These are phyloP conservation scores for Scelioninae gen. 1 DNA, from an alignment of 2,888 invertebrate genomes.

Conservation along the genomic window DNA sequence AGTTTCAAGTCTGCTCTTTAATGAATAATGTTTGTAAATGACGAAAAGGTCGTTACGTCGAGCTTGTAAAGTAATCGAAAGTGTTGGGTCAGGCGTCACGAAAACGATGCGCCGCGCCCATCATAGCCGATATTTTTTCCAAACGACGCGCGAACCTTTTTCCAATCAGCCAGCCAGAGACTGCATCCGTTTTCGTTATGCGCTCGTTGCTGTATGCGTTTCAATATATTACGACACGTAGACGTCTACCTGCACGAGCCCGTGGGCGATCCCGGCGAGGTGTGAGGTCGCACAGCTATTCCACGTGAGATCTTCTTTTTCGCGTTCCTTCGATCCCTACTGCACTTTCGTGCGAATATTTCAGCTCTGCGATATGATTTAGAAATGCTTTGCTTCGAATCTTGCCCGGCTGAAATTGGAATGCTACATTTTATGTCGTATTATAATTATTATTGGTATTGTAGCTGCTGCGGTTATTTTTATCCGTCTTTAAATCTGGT, in stretches of 20 bases:
- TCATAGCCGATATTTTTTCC: slow-evolving; percentile 60
- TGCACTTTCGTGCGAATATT: slow-evolving; percentile 62
- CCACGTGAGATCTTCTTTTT: slow-evolving; percentile 75
- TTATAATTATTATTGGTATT: slow-evolving; percentile 16
- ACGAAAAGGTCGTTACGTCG: slow-evolving; percentile 57
- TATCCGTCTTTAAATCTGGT: too few relatives aligned
- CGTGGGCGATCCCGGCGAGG: slow-evolving; percentile 78
- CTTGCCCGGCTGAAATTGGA: slow-evolving; percentile 11
- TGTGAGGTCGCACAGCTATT: slow-evolving; percentile 78
- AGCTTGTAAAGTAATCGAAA: slow-evolving; percentile 63
- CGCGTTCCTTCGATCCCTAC: slow-evolving; percentile 54
- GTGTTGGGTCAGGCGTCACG: slow-evolving; percentile 44
- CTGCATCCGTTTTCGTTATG: slow-evolving; percentile 56
- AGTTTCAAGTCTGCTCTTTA: slow-evolving; percentile 43
- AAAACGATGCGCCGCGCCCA: slow-evolving; percentile 52
- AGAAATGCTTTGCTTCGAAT: slow-evolving; percentile 54
- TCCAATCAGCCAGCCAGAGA: slow-evolving; percentile 53
- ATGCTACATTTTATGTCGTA: slow-evolving; percentile 12
- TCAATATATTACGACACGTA: slow-evolving; percentile 75
- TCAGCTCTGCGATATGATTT: slow-evolving; percentile 58
- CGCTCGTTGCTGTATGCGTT: slow-evolving; percentile 59
- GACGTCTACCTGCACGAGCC: slow-evolving; percentile 70
- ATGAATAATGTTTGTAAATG: slow-evolving; percentile 56
- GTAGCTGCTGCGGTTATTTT: not conserved
- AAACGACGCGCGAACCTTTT: slow-evolving; percentile 52